A percentile compares a stretch with the other conserved stretches of the same genome.
phyloP scores from a whole-genome alignment of 2,113 vertebrate species.

The Thymallus thymallus region DNA sequence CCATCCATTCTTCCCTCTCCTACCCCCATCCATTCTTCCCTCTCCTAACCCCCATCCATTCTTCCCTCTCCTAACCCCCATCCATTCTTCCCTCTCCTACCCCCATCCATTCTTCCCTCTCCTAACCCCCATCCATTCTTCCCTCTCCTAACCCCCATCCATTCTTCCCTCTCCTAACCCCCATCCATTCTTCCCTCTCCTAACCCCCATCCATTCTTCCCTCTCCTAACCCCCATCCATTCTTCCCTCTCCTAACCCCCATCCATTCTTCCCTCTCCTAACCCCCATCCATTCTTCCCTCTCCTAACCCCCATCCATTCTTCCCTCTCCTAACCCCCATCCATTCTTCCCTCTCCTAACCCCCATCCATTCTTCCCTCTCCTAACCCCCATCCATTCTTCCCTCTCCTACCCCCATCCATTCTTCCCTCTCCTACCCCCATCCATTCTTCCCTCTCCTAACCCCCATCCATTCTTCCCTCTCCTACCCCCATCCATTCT shows the following conservation, averaged over 20 bases:
- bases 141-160: constrained; percentile 44
- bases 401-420: constrained; percentile 6
- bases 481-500: constrained; percentile 12
- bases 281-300: constrained; percentile 43
- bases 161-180: background rate
- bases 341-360: background rate
- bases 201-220: constrained; percentile 44
- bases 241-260: constrained; percentile 10
- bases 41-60: constrained; percentile 51
- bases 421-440: background rate
- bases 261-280: constrained; percentile 36
- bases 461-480: constrained; percentile 43
- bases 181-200: constrained; percentile 40
- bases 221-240: constrained; percentile 44
- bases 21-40: constrained; percentile 7
- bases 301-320: constrained; percentile 44
- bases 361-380: too few species aligned
- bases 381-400: background rate
- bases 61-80: too few species aligned
- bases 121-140: constrained; percentile 44
- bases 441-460: background rate
- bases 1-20: background rate
- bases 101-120: constrained; percentile 4
- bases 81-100: background rate
- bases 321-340: constrained; percentile 43